Percentiles rank a stretch among this genome's conserved stretches.
Conservation (phyloP, 2,888 invertebrate species). For the Myopa testacea region DNA sequence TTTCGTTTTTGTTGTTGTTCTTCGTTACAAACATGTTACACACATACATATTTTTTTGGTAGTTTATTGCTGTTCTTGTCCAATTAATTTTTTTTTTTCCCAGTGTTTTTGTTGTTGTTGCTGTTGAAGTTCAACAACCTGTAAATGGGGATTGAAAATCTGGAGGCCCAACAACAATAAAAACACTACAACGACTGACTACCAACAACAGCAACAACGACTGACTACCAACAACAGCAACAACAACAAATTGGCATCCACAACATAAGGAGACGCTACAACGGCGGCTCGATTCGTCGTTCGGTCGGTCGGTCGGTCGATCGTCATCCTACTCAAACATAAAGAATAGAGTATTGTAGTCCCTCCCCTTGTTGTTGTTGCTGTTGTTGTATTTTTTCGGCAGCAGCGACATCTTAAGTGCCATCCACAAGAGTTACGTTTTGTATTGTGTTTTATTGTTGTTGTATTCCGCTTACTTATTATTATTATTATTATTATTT, state of each 20-base stretch:
- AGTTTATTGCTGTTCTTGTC: conserved; percentile 6
- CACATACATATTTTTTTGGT: conserved; percentile 24
- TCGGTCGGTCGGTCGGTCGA: too few relatives aligned
- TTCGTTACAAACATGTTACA: conserved; percentile 43
- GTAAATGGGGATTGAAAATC: conserved; percentile 33
- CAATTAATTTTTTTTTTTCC: not conserved
- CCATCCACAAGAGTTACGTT: not conserved
- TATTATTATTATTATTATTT: not conserved
- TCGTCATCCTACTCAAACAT: too few relatives aligned
- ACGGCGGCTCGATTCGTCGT: too few relatives aligned
- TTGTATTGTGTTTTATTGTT: not conserved
- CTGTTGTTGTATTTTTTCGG: not conserved
- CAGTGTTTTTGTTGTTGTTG: not conserved
- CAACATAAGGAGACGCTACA: too few relatives aligned
- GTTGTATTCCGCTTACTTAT: not conserved
- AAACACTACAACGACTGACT: not conserved
- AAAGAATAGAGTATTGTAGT: not conserved
- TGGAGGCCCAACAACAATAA: not conserved
- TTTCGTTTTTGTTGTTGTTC: conserved; percentile 35
- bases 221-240: too few relatives aligned
- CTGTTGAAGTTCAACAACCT: conserved; percentile 35
- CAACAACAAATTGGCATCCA: too few relatives aligned
- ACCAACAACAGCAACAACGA: too few relatives aligned
- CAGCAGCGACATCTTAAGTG: not conserved
- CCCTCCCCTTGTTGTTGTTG: not conserved